Evolutionary conservation across 1,140 invertebrate genomes (phyloP), one percentile per base, ranked within the genome.

Genomic region (Hermatobates lingyangjiaoensis): DNA sequence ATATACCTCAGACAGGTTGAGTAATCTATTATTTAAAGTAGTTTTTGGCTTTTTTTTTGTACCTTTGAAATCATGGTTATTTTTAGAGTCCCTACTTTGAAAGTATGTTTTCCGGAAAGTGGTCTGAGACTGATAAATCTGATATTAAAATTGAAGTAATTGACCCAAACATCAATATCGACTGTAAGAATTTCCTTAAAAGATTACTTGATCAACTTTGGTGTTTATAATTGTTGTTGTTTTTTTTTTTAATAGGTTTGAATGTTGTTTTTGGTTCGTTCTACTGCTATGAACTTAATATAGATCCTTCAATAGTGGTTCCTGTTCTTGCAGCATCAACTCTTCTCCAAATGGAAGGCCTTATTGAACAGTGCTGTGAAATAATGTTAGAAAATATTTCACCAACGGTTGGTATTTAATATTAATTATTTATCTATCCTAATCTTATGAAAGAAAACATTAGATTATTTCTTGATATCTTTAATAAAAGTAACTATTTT

Each of bases 61-160:
- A n/a, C n/a, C n/a, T n/a, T n/a, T n/a, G n/a, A n/a, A n/a, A n/a
- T n/a, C n/a, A n/a, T n/a, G n/a, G n/a, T 45, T 56, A 51, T 28
- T 67, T 70, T 53, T 63, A 87, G 74, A 85, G 81, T 60, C 80
- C 80, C 2, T 87, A 86, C 62, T 87, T 87, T 67, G 72, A 74
- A 14, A 84, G 81, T 61, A 87, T 88, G 84, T 87, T 88, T 66
- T 81, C 76, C 60, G 83, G 83, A 4, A 74, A 76, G 12, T 88
- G 85, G 85, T 73, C 72, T 60, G 85, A 88, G 65, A 71, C 79
- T 2, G 71, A 73, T 48, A 73, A 83, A 64, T 72, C 73, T 50
- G 66, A 74, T 46, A 74, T 88, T 39, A 68, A 67, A 38, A 79
- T 88, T 50, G 74, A 82, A 64, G 78, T 87, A 26, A 68, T 75